Percentiles rank a stretch among this genome's conserved stretches.
Conservation (phyloP, 2,113 vertebrate species). For the Orthonyx spaldingii region DNA sequence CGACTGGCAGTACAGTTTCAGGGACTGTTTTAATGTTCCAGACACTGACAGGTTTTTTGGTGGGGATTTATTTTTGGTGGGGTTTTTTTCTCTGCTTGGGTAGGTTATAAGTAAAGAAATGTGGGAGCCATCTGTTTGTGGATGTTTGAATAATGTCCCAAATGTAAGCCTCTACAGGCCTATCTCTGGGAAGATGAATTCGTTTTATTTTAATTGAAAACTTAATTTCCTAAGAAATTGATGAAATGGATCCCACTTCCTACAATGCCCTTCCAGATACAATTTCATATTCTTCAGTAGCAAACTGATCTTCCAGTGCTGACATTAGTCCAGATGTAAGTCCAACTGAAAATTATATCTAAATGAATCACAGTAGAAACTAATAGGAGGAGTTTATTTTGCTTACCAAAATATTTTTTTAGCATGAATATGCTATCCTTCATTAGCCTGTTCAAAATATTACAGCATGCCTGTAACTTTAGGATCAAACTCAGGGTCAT, state of each 20-base stretch:
- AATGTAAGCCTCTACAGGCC: not conserved
- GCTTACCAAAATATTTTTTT: not conserved
- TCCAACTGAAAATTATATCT: not conserved
- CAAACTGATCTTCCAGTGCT: not conserved
- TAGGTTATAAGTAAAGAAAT: not conserved
- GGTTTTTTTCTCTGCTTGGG: not conserved
- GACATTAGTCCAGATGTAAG: not conserved
- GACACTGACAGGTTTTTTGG: not conserved
- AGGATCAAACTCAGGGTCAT: not conserved
- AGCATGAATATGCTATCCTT: not conserved
- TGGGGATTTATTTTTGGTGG: not conserved
- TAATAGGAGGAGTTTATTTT: not conserved
- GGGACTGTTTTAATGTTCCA: not conserved
- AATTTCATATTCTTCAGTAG: not conserved
- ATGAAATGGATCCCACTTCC: constrained; percentile 42
- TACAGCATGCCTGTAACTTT: not conserved
- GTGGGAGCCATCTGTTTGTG: constrained; percentile 4
- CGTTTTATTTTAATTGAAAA: constrained; percentile 49
- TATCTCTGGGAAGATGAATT: constrained; percentile 32
- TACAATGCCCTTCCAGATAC: constrained; percentile 36
- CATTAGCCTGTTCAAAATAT: not conserved
- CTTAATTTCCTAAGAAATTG: constrained; percentile 46
- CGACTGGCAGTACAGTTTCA: not conserved
- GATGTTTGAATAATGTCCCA: not conserved
- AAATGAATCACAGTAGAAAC: not conserved